Evolutionary conservation across 2,888 invertebrate species (phyloP), one percentile per base, ranked within the genome.

Genomic region (Siphlonurus alternatus): DNA sequence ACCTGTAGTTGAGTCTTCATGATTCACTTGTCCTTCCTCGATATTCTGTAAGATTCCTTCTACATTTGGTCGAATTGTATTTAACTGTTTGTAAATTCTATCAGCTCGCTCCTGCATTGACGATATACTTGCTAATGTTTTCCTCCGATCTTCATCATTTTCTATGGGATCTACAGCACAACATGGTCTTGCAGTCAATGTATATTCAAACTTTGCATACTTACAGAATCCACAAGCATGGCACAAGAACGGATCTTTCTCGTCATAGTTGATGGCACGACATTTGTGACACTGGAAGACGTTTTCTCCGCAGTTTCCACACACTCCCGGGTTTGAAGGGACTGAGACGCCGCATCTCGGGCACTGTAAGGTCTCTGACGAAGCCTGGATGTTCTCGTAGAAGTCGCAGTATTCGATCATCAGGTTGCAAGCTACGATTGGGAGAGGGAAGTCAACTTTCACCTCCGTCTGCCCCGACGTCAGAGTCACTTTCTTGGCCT

Each of bases 241-340:
- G 74, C 99, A 99, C 23, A 99, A 79, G 83, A 98, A 99, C 0
- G 98, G 98, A 77, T 98, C 98, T 75, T 96, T 95, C 75, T 98
- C 97, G 75, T 97, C 97, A 76, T 98, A 98, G 77, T 99, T 98
- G 70, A 99, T 99, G 0, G 97, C 94, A 23, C 95, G 85, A 78
- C 98, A 99, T 78, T 98, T 98, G 79, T 97, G 96, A 72, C 98
- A 99, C 73, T 99, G 99, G 79, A 93, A 98, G 0, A 98, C 98
- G 75, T 98, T 98, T 75, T 99, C 98, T 0, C 98, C 97, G 73
- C 95, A 95, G 75, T 94, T 95, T 0, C 88, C 90, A 74, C 98
- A 98, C 0, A 98, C 95, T 0, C 98, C 98, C 0, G 98, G 97
- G 74, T 95, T 95, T 0, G 98, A 93, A 0, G 96, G 94, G 0